Conservation (phyloP, 2,113 vertebrate species). For the Leucoraja erinaceus region DNA sequence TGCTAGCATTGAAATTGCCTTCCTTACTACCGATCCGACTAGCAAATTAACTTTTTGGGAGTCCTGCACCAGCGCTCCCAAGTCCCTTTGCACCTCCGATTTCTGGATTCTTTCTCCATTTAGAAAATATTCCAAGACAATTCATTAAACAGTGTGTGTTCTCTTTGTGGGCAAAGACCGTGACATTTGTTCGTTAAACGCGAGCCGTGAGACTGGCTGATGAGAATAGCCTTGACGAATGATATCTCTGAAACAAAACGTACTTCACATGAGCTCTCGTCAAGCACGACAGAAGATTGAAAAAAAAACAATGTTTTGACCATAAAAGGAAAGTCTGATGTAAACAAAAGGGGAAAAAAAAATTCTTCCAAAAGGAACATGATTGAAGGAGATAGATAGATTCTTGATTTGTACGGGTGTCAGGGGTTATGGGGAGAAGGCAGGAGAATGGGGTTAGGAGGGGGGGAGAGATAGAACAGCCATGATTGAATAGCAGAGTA, state of each 20-base stretch:
- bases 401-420: too few species aligned
- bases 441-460: too few species aligned
- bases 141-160: constrained; percentile 1
- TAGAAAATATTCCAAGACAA: neutral
- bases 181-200: neutral
- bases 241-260: neutral
- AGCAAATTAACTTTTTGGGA: too few species aligned
- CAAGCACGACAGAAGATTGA: neutral
- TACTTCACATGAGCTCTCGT: neutral
- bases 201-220: neutral
- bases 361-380: neutral
- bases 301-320: neutral
- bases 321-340: neutral
- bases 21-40: too few species aligned
- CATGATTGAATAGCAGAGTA: too few species aligned
- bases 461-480: too few species aligned
- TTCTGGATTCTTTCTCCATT: too few species aligned
- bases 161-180: constrained; percentile 13
- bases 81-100: too few species aligned
- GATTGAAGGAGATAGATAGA: neutral
- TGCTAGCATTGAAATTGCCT: too few species aligned
- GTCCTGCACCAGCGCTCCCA: too few species aligned
- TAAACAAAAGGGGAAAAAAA: neutral
- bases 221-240: constrained; percentile 1
- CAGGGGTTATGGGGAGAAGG: too few species aligned